Percentiles rank a stretch among this genome's conserved stretches.
Conservation (phyloP, 2,888 invertebrate genomes). For the Gryllus longicercus region DNA sequence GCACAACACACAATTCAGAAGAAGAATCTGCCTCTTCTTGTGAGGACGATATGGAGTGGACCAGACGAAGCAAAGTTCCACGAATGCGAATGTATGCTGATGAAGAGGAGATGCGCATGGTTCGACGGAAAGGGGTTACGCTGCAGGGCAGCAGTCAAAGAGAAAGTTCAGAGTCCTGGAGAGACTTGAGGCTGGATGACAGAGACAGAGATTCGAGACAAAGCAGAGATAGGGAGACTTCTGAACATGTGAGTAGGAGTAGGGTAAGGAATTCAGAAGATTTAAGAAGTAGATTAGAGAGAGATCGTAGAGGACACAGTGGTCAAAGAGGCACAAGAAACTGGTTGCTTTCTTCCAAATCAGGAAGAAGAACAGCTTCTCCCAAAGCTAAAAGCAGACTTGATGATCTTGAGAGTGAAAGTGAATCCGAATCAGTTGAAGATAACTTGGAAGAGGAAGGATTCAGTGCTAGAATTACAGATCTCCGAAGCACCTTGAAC, state of each 20-base stretch:
- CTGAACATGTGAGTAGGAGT: not conserved
- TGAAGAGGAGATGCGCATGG: conserved; percentile 68
- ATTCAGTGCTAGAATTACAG: not conserved
- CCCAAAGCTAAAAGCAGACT: not conserved
- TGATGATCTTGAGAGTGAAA: conserved; percentile 18
- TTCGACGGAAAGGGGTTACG: conserved; percentile 43
- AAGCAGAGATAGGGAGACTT: not conserved
- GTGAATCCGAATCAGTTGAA: conserved; percentile 28
- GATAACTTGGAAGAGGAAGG: not conserved
- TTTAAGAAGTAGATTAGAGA: conserved; percentile 28
- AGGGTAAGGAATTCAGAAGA: conserved; percentile 25
- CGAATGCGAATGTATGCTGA: conserved; percentile 88
- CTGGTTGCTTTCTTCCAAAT: not conserved
- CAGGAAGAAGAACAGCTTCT: not conserved
- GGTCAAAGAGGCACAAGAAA: not conserved
- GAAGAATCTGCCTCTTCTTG: conserved; percentile 41
- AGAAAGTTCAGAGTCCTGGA: not conserved
- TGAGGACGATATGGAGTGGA: conserved; percentile 47
- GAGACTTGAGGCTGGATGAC: not conserved
- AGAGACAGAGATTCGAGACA: not conserved
- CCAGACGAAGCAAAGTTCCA: conserved; percentile 59
- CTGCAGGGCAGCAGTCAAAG: not conserved
- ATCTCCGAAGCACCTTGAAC: not conserved
- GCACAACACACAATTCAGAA: conserved; percentile 18
- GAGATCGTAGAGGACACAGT: conserved; percentile 19